These are phyloP conservation scores for Alligator sinensis DNA, from an alignment of 2,113 vertebrate species.

Conservation along the genomic window DNA sequence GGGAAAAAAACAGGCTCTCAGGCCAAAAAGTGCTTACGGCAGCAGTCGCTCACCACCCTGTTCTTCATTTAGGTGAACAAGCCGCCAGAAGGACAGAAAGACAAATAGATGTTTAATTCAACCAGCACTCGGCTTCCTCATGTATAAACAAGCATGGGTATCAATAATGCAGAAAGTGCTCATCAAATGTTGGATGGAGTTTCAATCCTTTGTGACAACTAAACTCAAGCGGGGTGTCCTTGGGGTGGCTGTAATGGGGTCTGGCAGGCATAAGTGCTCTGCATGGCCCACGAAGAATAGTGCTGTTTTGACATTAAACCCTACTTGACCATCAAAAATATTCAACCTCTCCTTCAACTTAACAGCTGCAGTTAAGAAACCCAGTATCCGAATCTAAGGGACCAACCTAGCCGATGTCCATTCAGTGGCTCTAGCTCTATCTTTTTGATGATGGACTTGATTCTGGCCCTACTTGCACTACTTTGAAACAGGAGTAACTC, in stretches of 20 bases:
- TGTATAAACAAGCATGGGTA: not conserved
- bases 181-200: not conserved
- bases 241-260: not conserved
- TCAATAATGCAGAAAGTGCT: not conserved
- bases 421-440: not conserved
- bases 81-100: not conserved
- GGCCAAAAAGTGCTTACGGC: not conserved
- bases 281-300: too few species aligned
- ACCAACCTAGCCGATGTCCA: not conserved
- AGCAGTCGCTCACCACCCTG: not conserved
- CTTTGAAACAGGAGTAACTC: not conserved
- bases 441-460: not conserved
- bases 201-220: not conserved
- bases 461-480: not conserved
- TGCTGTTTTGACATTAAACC: not conserved
- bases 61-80: not conserved
- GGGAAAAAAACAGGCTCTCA: not conserved
- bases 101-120: not conserved
- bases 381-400: not conserved
- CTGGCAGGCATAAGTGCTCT: too few species aligned
- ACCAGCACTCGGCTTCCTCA: not conserved
- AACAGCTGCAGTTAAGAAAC: not conserved
- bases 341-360: not conserved
- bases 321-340: not conserved
- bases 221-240: not conserved